A percentile compares a stretch with the other conserved stretches of the same genome.
phyloP scores from a whole-genome alignment of 2,888 invertebrate genomes.

The Cheilosia variabilis region DNA sequence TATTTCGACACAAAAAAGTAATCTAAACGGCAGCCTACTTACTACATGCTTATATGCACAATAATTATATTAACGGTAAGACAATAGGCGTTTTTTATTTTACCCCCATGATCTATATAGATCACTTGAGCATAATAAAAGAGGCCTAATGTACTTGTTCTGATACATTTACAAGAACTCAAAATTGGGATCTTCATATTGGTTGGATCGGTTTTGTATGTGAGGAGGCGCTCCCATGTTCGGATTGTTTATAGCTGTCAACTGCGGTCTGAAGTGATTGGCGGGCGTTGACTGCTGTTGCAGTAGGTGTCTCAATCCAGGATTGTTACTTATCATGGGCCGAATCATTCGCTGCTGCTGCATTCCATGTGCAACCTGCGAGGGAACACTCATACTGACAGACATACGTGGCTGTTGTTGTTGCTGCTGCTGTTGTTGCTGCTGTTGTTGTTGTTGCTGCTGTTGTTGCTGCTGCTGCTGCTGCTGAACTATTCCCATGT shows the following conservation, averaged over 20 bases:
- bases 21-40: not conserved
- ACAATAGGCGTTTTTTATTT: too few species aligned
- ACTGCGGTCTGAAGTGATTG: conserved; percentile 82
- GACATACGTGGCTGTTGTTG: conserved; percentile 88
- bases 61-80: conserved; percentile 1
- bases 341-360: conserved; percentile 89
- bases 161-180: conserved; percentile 80
- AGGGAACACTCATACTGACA: conserved; percentile 83
- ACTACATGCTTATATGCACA: not conserved
- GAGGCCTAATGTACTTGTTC: not conserved
- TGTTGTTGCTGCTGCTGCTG: conserved; percentile 24
- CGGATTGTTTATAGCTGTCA: conserved; percentile 77
- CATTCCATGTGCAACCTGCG: conserved; percentile 79
- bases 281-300: conserved; percentile 85
- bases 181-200: conserved; percentile 82
- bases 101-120: too few species aligned
- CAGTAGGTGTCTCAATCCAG: conserved; percentile 90
- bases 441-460: conserved; percentile 81
- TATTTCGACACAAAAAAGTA: not conserved
- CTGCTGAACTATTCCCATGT: conserved; percentile 78
- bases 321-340: conserved; percentile 90
- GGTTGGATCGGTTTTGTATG: conserved; percentile 77
- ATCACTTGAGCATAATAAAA: too few species aligned
- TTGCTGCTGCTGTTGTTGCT: conserved; percentile 75
- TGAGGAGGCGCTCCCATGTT: conserved; percentile 78